Percentiles rank a stretch among this genome's conserved stretches.
These are phyloP conservation scores for Charaxes varanes DNA, from an alignment of 1,140 invertebrate species.

Conservation along the genomic window DNA sequence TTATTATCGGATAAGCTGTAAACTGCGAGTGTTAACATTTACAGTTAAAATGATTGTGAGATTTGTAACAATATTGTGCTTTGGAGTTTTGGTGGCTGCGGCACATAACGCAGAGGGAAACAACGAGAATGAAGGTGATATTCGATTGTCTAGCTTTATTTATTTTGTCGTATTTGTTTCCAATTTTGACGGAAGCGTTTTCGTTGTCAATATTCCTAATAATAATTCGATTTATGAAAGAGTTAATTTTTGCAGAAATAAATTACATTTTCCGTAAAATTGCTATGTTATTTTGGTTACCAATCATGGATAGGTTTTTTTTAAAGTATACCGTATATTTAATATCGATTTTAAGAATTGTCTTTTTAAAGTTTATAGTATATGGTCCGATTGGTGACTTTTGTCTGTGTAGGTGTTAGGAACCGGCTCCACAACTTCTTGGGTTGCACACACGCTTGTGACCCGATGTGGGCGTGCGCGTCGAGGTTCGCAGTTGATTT, in stretches of 20 bases:
- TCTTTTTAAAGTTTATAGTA: conserved; percentile 14
- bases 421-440: conserved; percentile 37
- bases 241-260: too few species aligned
- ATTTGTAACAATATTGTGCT: conserved; percentile 62
- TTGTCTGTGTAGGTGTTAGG: conserved; percentile 31
- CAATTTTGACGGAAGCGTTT: too few species aligned
- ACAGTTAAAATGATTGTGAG: conserved; percentile 70
- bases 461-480: conserved; percentile 25
- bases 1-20: conserved; percentile 61
- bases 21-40: conserved; percentile 52
- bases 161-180: conserved; percentile 24
- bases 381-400: conserved; percentile 18
- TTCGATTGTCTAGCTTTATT: conserved; percentile 34
- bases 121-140: conserved; percentile 69
- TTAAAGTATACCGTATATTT: conserved; percentile 12
- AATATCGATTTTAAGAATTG: conserved; percentile 20
- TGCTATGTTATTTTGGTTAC: conserved; percentile 5
- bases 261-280: too few species aligned
- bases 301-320: not conserved
- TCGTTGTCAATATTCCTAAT: too few species aligned
- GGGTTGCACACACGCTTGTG: conserved; percentile 19
- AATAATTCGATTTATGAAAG: too few species aligned
- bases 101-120: conserved; percentile 57
- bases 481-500: conserved; percentile 24
- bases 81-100: conserved; percentile 63